Evolutionary conservation across 2,113 vertebrate species (phyloP), one percentile per base, ranked within the genome.

Genomic region (Arvicanthis niloticus): DNA sequence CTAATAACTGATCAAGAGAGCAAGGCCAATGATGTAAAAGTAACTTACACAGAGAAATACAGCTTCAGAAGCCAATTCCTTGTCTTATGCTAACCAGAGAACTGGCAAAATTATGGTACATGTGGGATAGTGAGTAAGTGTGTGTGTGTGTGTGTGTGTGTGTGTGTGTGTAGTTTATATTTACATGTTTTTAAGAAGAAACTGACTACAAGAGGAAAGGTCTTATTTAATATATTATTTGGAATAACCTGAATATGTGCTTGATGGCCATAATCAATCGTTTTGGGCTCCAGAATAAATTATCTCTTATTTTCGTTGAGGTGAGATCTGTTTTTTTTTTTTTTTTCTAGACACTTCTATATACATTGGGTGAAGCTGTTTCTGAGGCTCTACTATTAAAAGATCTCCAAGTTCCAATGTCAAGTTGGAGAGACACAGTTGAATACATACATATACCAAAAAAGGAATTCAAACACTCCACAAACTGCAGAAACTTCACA

Each of bases 401-500:
- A 78, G 16, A 65, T 7, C 24, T 7, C 53, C 10, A 42, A 62
- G 67, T 42, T 11, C 51, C 13, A n/a, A 76, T 24, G 8, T 62
- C 34, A 77, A 40, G 26, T 31, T 15, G 56, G 24, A 29, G 3
- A n/a, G 45, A 17, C 2, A 11, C 13, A 34, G 51, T 73, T 13
- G 40, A 78, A 65, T 40, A 6, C 53, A 53, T 45, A 65, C 13
- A 26, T 31, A 5, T 12, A 34, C 73, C 4, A 42, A 3, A 56
- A 40, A 62, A 21, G 34, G 11, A 92, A 78, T 10, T 42, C 19
- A 10, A 67, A 78, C 45, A 42, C 56, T n/a, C 51, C 51, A 51
- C 51, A 51, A 51, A 11, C 51, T 9, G 4, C 0, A 9, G 4
- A 31, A 2, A n/a, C 12, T 8, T 3, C 37, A 4, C 0, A 7